Conservation (phyloP, 2,797 vertebrate species). For the Odontamblyopus rebecca region DNA sequence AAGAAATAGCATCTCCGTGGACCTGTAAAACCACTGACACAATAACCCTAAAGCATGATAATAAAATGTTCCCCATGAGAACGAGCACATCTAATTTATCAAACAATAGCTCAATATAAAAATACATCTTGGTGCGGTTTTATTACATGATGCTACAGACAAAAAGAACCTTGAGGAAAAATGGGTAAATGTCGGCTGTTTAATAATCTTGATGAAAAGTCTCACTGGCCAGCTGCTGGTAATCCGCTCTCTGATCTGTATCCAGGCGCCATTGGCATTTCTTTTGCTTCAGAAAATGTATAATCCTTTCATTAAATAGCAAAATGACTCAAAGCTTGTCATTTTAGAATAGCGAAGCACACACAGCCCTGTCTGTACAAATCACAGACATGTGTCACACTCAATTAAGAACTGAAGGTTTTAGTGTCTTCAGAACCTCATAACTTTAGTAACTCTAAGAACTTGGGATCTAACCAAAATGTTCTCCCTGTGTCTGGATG, state of each 20-base stretch:
- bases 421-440: too few relatives aligned
- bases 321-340: constrained; percentile 4
- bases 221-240: constrained; percentile 38
- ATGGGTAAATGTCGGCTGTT: constrained; percentile 37
- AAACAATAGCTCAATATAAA: background rate
- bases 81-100: background rate
- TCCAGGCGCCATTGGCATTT: constrained; percentile 42
- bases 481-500: too few relatives aligned
- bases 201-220: constrained; percentile 48
- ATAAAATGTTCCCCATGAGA: background rate
- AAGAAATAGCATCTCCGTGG: background rate
- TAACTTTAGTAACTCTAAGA: too few relatives aligned
- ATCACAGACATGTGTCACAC: constrained; percentile 3
- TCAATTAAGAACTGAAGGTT: background rate
- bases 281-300: constrained; percentile 17
- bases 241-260: constrained; percentile 25
- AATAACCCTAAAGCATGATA: background rate
- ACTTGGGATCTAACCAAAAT: too few relatives aligned
- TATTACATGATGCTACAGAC: background rate
- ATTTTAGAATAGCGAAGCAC: constrained; percentile 1
- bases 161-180: constrained; percentile 37
- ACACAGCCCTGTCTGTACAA: background rate
- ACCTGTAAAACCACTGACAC: background rate
- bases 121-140: background rate
- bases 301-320: background rate